Evolutionary conservation across 92 coral and sea anemone genomes (phyloP).

Genomic region (Parazoanthus atlanticus): DNA sequence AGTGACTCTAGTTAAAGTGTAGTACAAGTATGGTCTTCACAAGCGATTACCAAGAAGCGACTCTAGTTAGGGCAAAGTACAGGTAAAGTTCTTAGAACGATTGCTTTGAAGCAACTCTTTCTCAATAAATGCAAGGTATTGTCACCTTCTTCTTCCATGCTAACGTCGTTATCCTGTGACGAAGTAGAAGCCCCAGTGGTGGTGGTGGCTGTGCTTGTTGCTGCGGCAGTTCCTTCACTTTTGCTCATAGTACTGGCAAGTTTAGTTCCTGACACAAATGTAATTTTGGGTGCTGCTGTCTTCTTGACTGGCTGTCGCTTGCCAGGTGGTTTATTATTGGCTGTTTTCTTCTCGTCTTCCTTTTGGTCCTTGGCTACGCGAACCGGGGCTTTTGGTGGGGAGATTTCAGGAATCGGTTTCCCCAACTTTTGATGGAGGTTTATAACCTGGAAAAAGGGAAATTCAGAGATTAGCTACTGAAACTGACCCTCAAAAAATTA

Average conservation of each 20-base stretch:
- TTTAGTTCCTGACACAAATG: constrained; percentile 91
- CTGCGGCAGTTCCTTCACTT: constrained; percentile 48
- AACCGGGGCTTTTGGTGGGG: constrained; percentile 82
- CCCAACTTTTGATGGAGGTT: constrained; percentile 96
- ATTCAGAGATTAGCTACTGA: neutral
- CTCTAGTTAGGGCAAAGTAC: too few relatives aligned
- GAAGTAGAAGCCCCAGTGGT: neutral
- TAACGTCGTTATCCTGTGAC: constrained; percentile 29
- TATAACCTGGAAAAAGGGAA: constrained; percentile 66
- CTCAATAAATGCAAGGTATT: too few relatives aligned
- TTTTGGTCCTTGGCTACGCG: constrained; percentile 62
- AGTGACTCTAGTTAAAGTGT: too few relatives aligned
- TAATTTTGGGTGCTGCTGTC: constrained; percentile 90
- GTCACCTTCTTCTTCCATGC: constrained; percentile 40
- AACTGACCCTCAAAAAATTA: too few relatives aligned
- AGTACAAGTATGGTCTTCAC: too few relatives aligned
- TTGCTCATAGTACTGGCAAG: constrained; percentile 75
- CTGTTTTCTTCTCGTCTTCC: constrained; percentile 70
- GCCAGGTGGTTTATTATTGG: constrained; percentile 61
- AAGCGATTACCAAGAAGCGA: too few relatives aligned
- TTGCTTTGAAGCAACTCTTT: too few relatives aligned
- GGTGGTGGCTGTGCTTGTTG: constrained; percentile 24
- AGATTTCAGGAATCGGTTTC: constrained; percentile 93
- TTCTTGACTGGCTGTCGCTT: constrained; percentile 61
- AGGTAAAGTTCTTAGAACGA: too few relatives aligned